Evolutionary conservation across 2,797 vertebrate species (phyloP), one percentile per base, ranked within the genome.

Genomic region (Dromococcyx pavoninus): DNA sequence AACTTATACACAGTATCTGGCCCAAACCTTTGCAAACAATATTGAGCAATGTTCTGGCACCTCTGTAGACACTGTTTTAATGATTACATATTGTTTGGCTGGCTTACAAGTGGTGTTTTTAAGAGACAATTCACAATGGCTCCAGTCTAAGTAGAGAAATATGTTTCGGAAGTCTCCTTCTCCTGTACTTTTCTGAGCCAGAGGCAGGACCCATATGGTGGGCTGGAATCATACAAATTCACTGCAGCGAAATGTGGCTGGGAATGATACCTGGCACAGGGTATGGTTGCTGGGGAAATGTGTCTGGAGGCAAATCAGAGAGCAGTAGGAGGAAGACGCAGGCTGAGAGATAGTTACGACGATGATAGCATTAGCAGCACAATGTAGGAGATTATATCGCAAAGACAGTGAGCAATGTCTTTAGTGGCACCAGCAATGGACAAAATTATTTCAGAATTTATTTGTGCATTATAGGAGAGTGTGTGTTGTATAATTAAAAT

Each of bases 151-250:
- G 25, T n/a, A 92, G 39, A 65, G n/a, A 64, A 35, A 7, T 86
- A 3, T 17, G 21, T 37, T 76, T 72, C 65, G 62, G 22, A 61
- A 48, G 4, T 43, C 18, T 54, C 73, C n/a, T 27, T 61, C 61
- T 73, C 28, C 54, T 61, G 35, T 8, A n/a, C 8, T 8, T 56
- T 17, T 67, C 39, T 87, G n/a, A 80, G 35, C 23, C 60, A 74
- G 23, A 54, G 39, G 3, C 1, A 2, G 21, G 32, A 53, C 24
- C 9, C 50, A 43, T 3, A 5, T 0, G 9, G 13, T 33, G 13
- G 7, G 13, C 43, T 86, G 54, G 19, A n/a, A 43, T 43, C 80
- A 30, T 70, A 18, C 35, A 64, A 19, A 60, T 56, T 86, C 18
- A 7, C 12, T 80, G n/a, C 25, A 51, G n/a, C 51, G 51, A 66